Evolutionary conservation across 2,797 vertebrate species (phyloP), one percentile per base, ranked within the genome.

Genomic region (Heterohyrax brucei): DNA sequence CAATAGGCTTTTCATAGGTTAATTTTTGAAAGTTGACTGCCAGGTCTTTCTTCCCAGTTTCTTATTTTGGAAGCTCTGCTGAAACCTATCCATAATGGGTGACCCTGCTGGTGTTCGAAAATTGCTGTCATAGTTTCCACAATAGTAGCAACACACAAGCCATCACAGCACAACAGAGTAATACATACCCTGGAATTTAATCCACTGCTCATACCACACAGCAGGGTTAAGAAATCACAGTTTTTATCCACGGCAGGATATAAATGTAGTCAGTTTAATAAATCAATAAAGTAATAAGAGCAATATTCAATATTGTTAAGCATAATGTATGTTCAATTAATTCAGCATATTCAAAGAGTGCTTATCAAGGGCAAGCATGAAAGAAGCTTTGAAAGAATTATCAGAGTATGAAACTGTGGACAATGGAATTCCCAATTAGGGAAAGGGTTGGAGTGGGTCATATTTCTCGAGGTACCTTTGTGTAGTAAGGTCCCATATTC

Each of bases 231-330:
- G 56, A 91, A 62, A 64, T 78, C 44, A 89, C 39, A 39, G 93
- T 77, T 80, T 92, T 70, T 72, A 86, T 14, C 48, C 33, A 75
- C 39, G 62, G 76, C 50, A 94, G 62, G n/a, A 18, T 72, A 79
- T 91, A 96, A 81, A 91, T 89, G 21, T 68, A 89, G 85, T 91
- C 87, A 56, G 95, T 94, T 86, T 95, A 91, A 92, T 95, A 88
- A 95, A 84, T 95, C 82, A 94, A 81, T 96, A 91, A 89, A 92
- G 62, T 93, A 73, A 87, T 68, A 92, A 95, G 70, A 83, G 87
- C 28, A 94, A 26, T 59, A 86, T 91, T 95, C 95, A 93, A 87
- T 87, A 90, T 91, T 73, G 44, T 87, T 94, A 91, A 39, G 39
- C 33, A 91, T 68, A 89, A 81, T 72, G 44, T 90, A 77, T 76